Percentiles rank a stretch among this genome's conserved stretches.
Evolutionary conservation across 2,113 vertebrate species (phyloP).

Genomic region (Brachyhypopomus gauderio): DNA sequence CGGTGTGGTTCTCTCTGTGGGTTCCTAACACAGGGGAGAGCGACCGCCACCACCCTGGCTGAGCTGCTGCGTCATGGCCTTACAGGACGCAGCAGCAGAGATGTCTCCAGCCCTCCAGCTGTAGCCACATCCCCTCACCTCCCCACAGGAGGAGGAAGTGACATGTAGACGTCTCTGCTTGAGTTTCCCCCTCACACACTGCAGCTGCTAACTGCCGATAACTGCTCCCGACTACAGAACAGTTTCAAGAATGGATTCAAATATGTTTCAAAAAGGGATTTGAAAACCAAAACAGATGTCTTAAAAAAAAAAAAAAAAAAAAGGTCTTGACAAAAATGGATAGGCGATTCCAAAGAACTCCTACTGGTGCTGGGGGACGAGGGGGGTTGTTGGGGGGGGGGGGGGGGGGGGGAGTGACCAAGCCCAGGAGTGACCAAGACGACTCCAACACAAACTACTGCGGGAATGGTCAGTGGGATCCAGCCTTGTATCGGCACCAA

Average conservation of each 20-base stretch:
- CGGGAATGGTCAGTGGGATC: background rate
- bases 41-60: constrained; percentile 7
- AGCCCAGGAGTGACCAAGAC: background rate
- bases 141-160: background rate
- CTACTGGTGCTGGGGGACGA: too few relatives aligned
- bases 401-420: background rate
- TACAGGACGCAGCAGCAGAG: background rate
- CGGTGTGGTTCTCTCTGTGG: background rate
- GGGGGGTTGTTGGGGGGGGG: background rate
- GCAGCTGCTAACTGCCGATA: background rate
- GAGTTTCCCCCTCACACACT: background rate
- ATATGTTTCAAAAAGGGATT: background rate
- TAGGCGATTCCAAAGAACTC: too few relatives aligned
- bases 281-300: background rate
- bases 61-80: background rate
- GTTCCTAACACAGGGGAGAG: constrained; percentile 34
- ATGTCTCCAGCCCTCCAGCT: background rate
- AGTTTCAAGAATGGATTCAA: background rate
- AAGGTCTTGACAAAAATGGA: background rate
- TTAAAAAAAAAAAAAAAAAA: background rate
- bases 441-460: too few relatives aligned
- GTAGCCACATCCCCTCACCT: background rate
- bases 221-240: background rate
- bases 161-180: background rate
- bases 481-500: background rate